phyloP scores from a whole-genome alignment of 2,797 vertebrate species.

The Pseudomugil tenellus region DNA sequence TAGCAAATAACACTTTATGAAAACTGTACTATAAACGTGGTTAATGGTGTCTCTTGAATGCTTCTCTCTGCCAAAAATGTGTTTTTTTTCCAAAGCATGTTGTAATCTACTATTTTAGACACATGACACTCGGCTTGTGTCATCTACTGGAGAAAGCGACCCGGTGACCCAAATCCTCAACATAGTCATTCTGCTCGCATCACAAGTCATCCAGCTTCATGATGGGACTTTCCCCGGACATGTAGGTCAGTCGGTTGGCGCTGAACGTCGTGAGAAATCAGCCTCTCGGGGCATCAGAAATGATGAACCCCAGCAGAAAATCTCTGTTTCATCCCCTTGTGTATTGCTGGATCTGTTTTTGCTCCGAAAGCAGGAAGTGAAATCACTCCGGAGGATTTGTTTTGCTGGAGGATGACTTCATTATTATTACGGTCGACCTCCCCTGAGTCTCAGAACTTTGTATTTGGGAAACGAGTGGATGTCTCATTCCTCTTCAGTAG shows the following conservation, averaged over 20 bases:
- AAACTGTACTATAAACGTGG: too few relatives aligned
- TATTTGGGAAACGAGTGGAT: slow-evolving; percentile 8
- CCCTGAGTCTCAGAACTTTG: slow-evolving; percentile 1
- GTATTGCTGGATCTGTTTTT: slow-evolving; percentile 5
- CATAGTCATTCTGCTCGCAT: background rate
- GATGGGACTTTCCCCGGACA: slow-evolving; percentile 40
- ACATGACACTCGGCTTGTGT: slow-evolving; percentile 1
- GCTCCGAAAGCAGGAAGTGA: slow-evolving; percentile 27
- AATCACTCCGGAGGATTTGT: background rate
- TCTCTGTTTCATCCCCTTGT: background rate
- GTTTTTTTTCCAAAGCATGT: background rate
- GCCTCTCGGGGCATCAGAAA: background rate
- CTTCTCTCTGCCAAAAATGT: too few relatives aligned
- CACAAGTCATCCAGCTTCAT: slow-evolving; percentile 5
- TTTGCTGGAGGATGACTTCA: background rate
- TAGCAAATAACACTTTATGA: too few relatives aligned
- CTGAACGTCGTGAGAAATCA: slow-evolving; percentile 1
- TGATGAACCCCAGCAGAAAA: background rate
- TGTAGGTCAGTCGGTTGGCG: slow-evolving; percentile 28
- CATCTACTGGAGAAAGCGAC: slow-evolving; percentile 1
- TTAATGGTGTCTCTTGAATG: too few relatives aligned
- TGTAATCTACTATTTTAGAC: slow-evolving; percentile 15
- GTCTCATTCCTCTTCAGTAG: too few relatives aligned
- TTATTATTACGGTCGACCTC: background rate
- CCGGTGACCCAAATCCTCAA: slow-evolving; percentile 30